phyloP scores from a whole-genome alignment of 2,113 vertebrate genomes.

The Equus przewalskii region DNA sequence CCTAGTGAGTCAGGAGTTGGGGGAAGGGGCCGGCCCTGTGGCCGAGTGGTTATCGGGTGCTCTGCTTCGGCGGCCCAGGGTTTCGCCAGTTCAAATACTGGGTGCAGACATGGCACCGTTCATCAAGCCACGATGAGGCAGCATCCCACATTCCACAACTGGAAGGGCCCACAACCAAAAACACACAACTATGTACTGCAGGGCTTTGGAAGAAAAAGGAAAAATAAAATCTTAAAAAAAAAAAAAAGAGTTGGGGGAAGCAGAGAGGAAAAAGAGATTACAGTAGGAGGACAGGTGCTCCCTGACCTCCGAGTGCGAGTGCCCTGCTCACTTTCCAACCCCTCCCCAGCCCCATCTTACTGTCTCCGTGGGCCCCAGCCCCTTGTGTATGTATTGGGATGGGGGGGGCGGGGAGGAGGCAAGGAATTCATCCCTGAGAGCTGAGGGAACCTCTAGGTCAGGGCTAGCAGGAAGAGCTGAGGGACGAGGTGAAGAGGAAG shows the following conservation, averaged over 20 bases:
- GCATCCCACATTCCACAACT: too few species aligned
- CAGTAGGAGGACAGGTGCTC: neutral
- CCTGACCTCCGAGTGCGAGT: too few species aligned
- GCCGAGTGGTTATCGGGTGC: too few species aligned
- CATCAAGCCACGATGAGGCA: too few species aligned
- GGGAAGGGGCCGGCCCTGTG: neutral
- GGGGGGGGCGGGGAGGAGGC: neutral
- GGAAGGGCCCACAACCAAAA: too few species aligned
- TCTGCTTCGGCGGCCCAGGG: too few species aligned
- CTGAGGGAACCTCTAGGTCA: neutral
- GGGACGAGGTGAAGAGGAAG: neutral
- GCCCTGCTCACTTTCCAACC: neutral
- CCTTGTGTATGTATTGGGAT: neutral
- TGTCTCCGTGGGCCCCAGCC: neutral
- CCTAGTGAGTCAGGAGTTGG: conserved; percentile 8
- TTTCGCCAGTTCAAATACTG: too few species aligned
- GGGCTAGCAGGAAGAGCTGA: neutral
- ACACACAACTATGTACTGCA: too few species aligned
- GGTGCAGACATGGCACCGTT: too few species aligned
- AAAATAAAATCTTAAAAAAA: too few species aligned
- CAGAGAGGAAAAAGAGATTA: neutral
- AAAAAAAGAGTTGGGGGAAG: neutral
- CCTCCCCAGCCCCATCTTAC: neutral
- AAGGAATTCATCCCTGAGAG: neutral
- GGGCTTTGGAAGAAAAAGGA: too few species aligned